These are phyloP conservation scores for Cettia cetti DNA, from an alignment of 2,113 vertebrate species.

Conservation along the genomic window DNA sequence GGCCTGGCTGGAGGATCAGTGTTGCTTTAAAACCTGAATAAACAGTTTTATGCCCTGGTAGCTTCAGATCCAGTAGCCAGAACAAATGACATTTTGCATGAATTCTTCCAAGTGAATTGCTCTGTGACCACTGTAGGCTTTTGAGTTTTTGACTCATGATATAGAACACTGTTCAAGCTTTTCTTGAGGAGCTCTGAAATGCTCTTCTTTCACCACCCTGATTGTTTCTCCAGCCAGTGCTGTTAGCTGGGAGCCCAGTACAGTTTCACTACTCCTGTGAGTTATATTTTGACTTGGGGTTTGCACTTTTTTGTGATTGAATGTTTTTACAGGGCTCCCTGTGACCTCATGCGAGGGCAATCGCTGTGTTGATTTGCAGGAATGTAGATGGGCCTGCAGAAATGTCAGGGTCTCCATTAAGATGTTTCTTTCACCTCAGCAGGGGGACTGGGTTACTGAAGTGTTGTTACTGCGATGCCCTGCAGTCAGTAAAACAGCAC, in stretches of 20 bases:
- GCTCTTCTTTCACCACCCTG: neutral
- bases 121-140: neutral
- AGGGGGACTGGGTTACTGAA: neutral
- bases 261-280: neutral
- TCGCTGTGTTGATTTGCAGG: constrained; percentile 30
- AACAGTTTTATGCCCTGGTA: neutral
- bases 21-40: constrained; percentile 14
- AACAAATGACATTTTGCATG: constrained; percentile 27
- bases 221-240: neutral
- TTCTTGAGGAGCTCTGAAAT: neutral
- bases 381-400: constrained; percentile 46
- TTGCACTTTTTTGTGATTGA: constrained; percentile 9
- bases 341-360: constrained; percentile 27
- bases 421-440: constrained; percentile 51
- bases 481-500: neutral
- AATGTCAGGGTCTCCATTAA: constrained; percentile 48
- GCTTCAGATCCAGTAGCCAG: constrained; percentile 5
- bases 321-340: neutral
- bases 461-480: neutral
- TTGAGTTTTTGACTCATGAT: neutral
- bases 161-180: neutral
- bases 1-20: neutral
- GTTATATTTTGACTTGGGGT: neutral
- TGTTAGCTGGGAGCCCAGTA: neutral
- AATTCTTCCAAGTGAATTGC: constrained; percentile 11